Base-by-base conservation (phyloP, 2,113 vertebrate genomes). In the Otus sunia region DNA sequence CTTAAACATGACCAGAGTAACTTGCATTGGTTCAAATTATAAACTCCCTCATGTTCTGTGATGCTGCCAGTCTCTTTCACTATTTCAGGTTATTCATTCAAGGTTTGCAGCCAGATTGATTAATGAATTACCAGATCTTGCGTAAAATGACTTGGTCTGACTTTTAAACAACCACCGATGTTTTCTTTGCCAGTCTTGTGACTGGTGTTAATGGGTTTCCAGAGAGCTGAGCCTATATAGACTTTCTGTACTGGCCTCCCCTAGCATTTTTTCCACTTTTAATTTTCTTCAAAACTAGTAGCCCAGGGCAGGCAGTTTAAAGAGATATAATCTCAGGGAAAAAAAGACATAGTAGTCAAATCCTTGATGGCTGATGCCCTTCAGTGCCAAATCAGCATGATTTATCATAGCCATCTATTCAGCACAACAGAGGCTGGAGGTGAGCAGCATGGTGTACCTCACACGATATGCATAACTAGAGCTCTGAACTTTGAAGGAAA, bases 111-210 rank as follows among this genome's bases (percentile, higher is more conserved):
- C 93, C 91, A 78, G 93, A 92, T 92, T 96, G 98, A 98, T 98
- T 99, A 99, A 99, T 99, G 98, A 99, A 98, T 98, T 94, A 97
- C 97, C 97, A 98, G 98, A 97, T 98, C 98, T 98, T 98, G 97
- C 93, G 92, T 98, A 98, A 98, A 99, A 98, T 96, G 91, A 98
- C 95, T 98, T 98, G 97, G 97, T 97, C 96, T 98, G 97, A 97
- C 96, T 98, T 98, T 98, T 98, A 97, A 98, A 98, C 95, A 97
- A 90, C 94, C 96, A 94, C 86, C 91, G 88, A 26, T 97, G 97
- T 98, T 98, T 96, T 98, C 90, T 97, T 97, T 96, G 86, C 94
- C 90, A 92, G 95, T 97, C 96, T 98, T 97, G 94, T 98, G 98
- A 98, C 98, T 97, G 84, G 69, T 96, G 86, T 98, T 98, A 98